phyloP scores from a whole-genome alignment of 1,140 invertebrate species.

The Panagrolaimus sp. region DNA sequence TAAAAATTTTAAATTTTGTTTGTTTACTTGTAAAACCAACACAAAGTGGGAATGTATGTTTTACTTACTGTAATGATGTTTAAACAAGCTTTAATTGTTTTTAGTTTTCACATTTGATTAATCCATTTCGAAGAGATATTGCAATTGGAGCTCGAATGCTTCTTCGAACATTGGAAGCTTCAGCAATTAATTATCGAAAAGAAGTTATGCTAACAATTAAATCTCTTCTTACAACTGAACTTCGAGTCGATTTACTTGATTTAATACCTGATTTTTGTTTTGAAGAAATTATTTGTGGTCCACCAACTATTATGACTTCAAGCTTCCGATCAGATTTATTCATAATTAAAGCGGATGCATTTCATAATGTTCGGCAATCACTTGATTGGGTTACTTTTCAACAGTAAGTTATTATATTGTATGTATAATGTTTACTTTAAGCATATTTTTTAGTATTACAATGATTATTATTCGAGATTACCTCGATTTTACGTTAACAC shows the following conservation, averaged over 20 bases:
- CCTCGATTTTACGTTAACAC: neutral
- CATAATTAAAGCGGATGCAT: neutral
- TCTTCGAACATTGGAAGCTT: neutral
- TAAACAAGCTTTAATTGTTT: too few relatives aligned
- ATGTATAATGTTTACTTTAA: too few relatives aligned
- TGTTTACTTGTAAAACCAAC: neutral
- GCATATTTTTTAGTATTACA: neutral
- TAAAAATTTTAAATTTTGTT: neutral
- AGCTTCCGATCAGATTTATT: neutral
- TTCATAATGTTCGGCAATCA: neutral
- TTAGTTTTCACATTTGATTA: neutral
- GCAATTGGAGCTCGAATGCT: neutral
- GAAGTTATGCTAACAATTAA: neutral
- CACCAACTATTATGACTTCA: neutral
- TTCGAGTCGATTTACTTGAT: neutral
- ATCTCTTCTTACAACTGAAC: neutral
- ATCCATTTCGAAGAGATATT: neutral
- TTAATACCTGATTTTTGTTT: neutral
- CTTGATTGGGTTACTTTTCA: conserved; percentile 12
- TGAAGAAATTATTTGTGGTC: neutral
- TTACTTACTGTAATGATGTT: too few relatives aligned
- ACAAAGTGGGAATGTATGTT: too few relatives aligned
- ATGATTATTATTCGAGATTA: neutral
- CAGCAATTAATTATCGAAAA: conserved; percentile 2
- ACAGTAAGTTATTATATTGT: conserved; percentile 9